Percentiles rank a stretch among this genome's conserved stretches.
Evolutionary conservation across 2,888 invertebrate species (phyloP).

Genomic region (Drosophila limbata): DNA sequence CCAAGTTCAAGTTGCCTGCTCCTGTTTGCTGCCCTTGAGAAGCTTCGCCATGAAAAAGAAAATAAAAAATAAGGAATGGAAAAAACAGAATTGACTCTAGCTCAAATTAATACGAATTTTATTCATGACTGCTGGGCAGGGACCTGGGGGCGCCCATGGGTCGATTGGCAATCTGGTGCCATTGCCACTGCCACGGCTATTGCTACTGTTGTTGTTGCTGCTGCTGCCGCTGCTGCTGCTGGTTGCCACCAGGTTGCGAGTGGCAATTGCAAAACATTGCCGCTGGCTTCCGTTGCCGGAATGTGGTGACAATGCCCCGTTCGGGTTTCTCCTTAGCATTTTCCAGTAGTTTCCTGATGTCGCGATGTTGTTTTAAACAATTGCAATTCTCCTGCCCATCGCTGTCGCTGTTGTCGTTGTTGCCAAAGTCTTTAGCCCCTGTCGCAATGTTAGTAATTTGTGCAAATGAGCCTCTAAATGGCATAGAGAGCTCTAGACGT

Average conservation of each 20-base stretch:
- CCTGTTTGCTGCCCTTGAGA: slow-evolving; percentile 55
- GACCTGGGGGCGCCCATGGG: slow-evolving; percentile 57
- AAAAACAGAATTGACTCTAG: slow-evolving; percentile 59
- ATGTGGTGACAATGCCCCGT: slow-evolving; percentile 78
- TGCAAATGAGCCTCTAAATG: slow-evolving; percentile 82
- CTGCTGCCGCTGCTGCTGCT: background rate
- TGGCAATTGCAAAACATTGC: slow-evolving; percentile 61
- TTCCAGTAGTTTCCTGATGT: slow-evolving; percentile 9
- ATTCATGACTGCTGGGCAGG: slow-evolving; percentile 67
- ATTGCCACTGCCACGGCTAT: slow-evolving; percentile 37
- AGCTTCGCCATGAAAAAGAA: background rate
- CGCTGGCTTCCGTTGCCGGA: slow-evolving; percentile 76
- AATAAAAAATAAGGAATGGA: background rate
- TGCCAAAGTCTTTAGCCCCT: slow-evolving; percentile 46
- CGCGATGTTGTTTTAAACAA: slow-evolving; percentile 60
- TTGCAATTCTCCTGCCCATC: slow-evolving; percentile 63
- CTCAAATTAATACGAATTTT: slow-evolving; percentile 80
- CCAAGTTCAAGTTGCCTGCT: slow-evolving; percentile 60
- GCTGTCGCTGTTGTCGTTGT: slow-evolving; percentile 31
- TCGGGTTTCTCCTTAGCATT: slow-evolving; percentile 37
- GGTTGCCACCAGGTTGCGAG: slow-evolving; percentile 33
- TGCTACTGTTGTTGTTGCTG: slow-evolving; percentile 11
- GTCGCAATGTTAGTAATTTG: slow-evolving; percentile 80
- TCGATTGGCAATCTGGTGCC: slow-evolving; percentile 74
- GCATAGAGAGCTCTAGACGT: slow-evolving; percentile 58